These are phyloP conservation scores for Pseudomyrmex gracilis DNA, from an alignment of 1,140 invertebrate species.

Conservation along the genomic window DNA sequence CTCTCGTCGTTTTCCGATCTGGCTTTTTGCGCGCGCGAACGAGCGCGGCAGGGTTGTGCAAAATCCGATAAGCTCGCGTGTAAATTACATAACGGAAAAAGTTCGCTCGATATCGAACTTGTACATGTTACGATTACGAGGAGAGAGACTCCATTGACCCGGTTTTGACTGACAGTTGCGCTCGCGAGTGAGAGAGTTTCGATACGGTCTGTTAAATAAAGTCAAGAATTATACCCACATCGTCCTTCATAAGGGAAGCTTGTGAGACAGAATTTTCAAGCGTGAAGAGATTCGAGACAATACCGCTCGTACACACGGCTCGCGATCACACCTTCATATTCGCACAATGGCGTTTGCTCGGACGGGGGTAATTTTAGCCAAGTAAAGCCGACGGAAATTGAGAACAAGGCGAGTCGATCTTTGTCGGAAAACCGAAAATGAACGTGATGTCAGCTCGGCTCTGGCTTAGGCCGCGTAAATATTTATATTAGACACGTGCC, in stretches of 20 bases:
- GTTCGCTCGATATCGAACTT: slow-evolving; percentile 53
- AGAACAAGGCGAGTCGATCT: slow-evolving; percentile 49
- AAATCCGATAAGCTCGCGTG: slow-evolving; percentile 55
- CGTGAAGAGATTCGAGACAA: slow-evolving; percentile 27
- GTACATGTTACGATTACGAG: slow-evolving; percentile 46
- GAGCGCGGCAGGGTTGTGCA: slow-evolving; percentile 33
- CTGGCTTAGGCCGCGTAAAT: slow-evolving; percentile 69
- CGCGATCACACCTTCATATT: slow-evolving; percentile 21
- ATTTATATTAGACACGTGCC: slow-evolving; percentile 71
- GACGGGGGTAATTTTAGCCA: slow-evolving; percentile 66
- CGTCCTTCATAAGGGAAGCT: not conserved
- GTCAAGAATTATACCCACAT: slow-evolving; percentile 4
- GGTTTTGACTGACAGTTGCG: slow-evolving; percentile 44
- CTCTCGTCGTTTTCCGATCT: not conserved
- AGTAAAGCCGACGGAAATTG: slow-evolving; percentile 40
- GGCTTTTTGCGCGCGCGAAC: slow-evolving; percentile 26
- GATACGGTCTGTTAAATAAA: slow-evolving; percentile 28
- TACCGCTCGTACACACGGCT: slow-evolving; percentile 1
- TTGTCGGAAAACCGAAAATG: slow-evolving; percentile 59
- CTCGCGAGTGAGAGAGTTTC: not conserved
- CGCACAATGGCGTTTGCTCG: slow-evolving; percentile 27
- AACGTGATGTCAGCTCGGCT: slow-evolving; percentile 67
- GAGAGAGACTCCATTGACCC: slow-evolving; percentile 9
- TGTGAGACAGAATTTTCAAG: not conserved
- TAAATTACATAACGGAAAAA: slow-evolving; percentile 57